phyloP scores from a whole-genome alignment of 2,113 vertebrate species.

The Syrmaticus mikado region DNA sequence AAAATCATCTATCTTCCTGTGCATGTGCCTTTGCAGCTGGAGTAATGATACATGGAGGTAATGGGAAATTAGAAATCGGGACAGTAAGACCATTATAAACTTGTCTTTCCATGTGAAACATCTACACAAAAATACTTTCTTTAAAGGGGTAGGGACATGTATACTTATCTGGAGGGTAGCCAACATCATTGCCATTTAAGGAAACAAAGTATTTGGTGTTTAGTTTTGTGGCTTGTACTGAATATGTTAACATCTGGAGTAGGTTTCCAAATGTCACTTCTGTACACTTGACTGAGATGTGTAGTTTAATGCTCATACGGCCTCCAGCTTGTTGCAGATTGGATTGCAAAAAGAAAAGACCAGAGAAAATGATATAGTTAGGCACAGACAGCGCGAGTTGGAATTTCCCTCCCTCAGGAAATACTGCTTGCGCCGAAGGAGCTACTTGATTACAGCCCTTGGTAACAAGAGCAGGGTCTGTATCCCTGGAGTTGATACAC shows the following conservation, averaged over 20 bases:
- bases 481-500: background rate
- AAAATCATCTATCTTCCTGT: background rate
- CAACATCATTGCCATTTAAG: background rate
- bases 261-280: constrained; percentile 11
- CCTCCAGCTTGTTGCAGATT: constrained; percentile 26
- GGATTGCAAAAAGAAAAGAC: constrained; percentile 4
- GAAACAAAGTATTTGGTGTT: background rate
- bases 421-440: background rate
- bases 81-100: background rate
- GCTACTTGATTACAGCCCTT: background rate
- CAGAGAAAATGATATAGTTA: background rate
- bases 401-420: background rate
- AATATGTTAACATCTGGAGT: background rate
- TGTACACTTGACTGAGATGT: background rate
- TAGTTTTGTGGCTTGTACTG: background rate
- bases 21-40: accelerated
- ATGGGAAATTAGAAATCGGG: background rate
- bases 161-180: background rate
- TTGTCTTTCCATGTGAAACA: background rate
- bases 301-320: background rate
- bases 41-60: background rate
- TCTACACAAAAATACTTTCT: background rate
- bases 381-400: background rate
- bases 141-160: background rate
- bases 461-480: background rate